Base-by-base conservation (phyloP, 2,113 vertebrate genomes). In the Sebastes schlegelii region DNA sequence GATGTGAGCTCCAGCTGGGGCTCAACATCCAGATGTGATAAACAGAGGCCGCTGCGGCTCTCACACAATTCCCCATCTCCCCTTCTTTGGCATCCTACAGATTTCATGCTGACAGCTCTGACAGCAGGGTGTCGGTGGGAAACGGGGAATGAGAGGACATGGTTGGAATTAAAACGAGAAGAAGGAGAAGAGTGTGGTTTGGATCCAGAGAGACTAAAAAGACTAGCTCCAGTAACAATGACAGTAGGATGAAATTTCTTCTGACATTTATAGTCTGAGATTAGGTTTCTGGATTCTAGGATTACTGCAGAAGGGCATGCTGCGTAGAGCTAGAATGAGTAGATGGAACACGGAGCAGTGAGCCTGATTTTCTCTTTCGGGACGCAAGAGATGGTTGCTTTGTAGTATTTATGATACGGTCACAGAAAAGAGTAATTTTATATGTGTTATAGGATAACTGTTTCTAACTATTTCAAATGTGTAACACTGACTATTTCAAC, bases 31-130 rank as follows among this genome's bases (percentile, higher is more conserved):
- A 81, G 52, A 79, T 83, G 57, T 74, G 78, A 86, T 84, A 86
- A 86, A 80, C 76, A 43, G 79, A 80, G 84, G 77, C 68, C 78
- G 55, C 77, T 63, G 81, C 16, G 34, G 79, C 80, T 74, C 81
- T 80, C 63, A 42, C 51, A 72, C 63, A 46, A 3, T 67, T 55
- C 79, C 81, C 74, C 64, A 66, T 57, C 74, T 82, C 58, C 80
- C 34, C 61, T 54, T 64, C 51, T 81, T 52, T 77, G 83, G 80
- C 79, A 54, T 88, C 62, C 65, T 68, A 73, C 74, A 72, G 83
- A 70, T 45, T 40, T 76, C 16, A 69, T 6, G 82, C 74, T 91
- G 85, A 91, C 87, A 85, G 80, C 70, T 84, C 66, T 89, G 90
- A 90, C 82, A 87, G 83, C 74, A 55, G 85, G 77, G 80, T 77